Conservation (phyloP, 1,140 invertebrate genomes). For the Neuroterus valhalla region DNA sequence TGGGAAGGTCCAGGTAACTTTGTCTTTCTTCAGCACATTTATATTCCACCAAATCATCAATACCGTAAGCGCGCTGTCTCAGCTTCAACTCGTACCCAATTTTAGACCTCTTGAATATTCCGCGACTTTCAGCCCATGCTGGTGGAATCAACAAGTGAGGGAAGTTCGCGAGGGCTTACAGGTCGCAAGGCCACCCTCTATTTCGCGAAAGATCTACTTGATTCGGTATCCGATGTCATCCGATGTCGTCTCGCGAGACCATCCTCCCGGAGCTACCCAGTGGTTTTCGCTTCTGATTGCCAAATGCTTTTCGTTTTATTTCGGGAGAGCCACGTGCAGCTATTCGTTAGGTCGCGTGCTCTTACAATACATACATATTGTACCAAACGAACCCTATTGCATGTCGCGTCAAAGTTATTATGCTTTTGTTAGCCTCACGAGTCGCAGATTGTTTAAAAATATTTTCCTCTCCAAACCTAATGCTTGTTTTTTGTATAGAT, state of each 20-base stretch:
- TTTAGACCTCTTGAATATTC: not conserved
- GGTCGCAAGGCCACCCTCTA: slow-evolving; percentile 9
- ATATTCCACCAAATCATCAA: too few relatives aligned
- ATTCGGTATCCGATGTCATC: slow-evolving; percentile 48
- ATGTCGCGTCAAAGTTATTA: not conserved
- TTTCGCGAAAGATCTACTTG: slow-evolving; percentile 35
- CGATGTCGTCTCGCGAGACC: slow-evolving; percentile 41
- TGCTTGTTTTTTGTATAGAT: not conserved
- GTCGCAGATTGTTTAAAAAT: slow-evolving; percentile 2
- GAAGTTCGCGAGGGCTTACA: not conserved
- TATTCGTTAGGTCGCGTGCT: slow-evolving; percentile 57
- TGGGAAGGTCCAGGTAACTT: slow-evolving; percentile 69
- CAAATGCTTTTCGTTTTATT: slow-evolving; percentile 70
- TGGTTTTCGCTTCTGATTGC: slow-evolving; percentile 57
- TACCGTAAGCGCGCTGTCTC: too few relatives aligned
- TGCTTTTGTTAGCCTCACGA: not conserved
- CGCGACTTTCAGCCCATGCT: not conserved
- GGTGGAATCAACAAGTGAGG: not conserved
- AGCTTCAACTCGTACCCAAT: not conserved
- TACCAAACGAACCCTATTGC: slow-evolving; percentile 7
- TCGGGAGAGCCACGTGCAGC: slow-evolving; percentile 68
- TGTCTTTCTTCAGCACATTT: not conserved
- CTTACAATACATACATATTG: slow-evolving; percentile 27
- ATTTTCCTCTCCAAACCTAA: not conserved
- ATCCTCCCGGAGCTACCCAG: slow-evolving; percentile 51